Evolutionary conservation across 2,797 vertebrate genomes (phyloP).

Genomic region (Otolemur crassicaudatus): DNA sequence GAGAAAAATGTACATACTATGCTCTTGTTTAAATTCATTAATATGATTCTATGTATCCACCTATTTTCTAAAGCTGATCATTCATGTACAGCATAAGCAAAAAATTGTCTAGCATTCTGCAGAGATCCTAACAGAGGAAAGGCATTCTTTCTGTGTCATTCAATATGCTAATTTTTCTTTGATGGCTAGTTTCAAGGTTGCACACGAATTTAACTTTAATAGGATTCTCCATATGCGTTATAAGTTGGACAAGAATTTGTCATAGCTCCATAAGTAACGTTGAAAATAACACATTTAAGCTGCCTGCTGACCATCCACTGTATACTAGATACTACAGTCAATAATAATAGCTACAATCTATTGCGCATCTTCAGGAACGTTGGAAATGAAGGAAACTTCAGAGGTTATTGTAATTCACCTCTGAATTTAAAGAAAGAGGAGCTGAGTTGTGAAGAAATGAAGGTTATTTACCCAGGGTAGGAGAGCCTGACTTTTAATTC

Average conservation of each 20-base stretch:
- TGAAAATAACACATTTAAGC: not conserved
- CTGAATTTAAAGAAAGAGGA: constrained; percentile 54
- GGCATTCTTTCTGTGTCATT: not conserved
- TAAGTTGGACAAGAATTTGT: not conserved
- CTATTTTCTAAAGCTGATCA: not conserved
- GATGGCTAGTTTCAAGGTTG: not conserved
- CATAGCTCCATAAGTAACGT: not conserved
- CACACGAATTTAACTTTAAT: not conserved
- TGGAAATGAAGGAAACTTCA: not conserved
- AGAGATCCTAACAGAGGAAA: constrained; percentile 5
- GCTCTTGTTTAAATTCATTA: constrained; percentile 5
- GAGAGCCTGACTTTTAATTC: constrained; percentile 17
- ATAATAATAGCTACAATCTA: not conserved
- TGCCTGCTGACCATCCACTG: not conserved
- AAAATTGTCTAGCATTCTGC: not conserved
- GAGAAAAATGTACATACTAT: not conserved
- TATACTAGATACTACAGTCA: not conserved
- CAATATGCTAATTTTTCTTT: not conserved
- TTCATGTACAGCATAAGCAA: not conserved
- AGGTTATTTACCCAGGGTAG: not conserved
- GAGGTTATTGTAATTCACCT: not conserved
- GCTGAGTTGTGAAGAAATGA: constrained; percentile 19
- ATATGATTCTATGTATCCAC: not conserved
- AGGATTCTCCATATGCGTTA: not conserved
- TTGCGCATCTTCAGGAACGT: not conserved